Conservation (phyloP, 2,113 vertebrate genomes). For the Panthera leo region DNA sequence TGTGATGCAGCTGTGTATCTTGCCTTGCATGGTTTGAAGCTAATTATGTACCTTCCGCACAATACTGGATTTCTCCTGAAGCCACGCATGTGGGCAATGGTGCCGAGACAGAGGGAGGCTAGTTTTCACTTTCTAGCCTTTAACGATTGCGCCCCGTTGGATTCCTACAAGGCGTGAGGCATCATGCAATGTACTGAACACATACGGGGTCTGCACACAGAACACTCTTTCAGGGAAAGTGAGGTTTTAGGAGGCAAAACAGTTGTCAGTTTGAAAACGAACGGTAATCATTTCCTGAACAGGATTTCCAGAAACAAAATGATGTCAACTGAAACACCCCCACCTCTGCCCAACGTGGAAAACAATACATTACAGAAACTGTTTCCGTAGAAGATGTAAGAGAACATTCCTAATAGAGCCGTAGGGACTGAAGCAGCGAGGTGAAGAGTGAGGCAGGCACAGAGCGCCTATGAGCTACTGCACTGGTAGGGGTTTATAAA, state of each 20-base stretch:
- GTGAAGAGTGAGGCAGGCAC: not conserved
- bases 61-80: not conserved
- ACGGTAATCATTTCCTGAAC: not conserved
- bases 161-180: not conserved
- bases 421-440: not conserved
- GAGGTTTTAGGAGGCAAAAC: conserved; percentile 21
- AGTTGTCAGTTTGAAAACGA: conserved; percentile 35
- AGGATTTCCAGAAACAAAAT: conserved; percentile 28
- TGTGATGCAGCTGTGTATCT: not conserved
- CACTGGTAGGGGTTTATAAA: conserved; percentile 68
- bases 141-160: not conserved
- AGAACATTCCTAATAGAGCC: not conserved
- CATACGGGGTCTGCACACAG: not conserved
- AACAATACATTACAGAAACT: not conserved
- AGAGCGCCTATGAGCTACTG: conserved; percentile 42
- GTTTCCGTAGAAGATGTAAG: conserved; percentile 47
- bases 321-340: conserved; percentile 11
- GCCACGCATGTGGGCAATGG: not conserved
- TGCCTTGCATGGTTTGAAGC: not conserved
- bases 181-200: not conserved
- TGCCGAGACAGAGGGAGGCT: not conserved
- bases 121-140: conserved; percentile 33
- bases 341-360: not conserved
- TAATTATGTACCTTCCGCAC: not conserved
- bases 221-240: not conserved